Evolutionary conservation across 2,888 invertebrate species (phyloP).

Genomic region (Campoplex nolae): DNA sequence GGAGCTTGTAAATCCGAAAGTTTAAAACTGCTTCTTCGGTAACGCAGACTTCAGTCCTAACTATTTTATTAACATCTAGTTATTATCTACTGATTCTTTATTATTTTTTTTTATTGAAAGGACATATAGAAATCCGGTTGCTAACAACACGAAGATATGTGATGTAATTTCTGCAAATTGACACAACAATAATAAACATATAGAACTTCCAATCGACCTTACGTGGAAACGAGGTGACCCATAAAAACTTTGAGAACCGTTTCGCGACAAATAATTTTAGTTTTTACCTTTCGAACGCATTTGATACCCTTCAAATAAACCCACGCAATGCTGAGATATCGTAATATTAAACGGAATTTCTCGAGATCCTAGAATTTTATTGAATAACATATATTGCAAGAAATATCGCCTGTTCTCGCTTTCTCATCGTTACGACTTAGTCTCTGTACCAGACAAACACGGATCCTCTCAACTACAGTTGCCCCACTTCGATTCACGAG

Average conservation of each 20-base stretch:
- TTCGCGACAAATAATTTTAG: slow-evolving; percentile 8
- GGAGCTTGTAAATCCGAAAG: neutral
- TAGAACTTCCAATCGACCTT: slow-evolving; percentile 3
- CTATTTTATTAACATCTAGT: neutral
- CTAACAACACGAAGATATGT: neutral
- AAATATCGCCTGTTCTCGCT: slow-evolving; percentile 6
- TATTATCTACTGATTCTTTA: neutral
- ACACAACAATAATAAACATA: neutral
- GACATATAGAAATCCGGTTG: neutral
- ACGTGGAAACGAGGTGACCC: neutral
- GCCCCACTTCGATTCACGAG: slow-evolving; percentile 1
- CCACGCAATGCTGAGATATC: slow-evolving; percentile 21
- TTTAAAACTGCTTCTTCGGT: neutral
- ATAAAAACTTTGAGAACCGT: slow-evolving; percentile 14
- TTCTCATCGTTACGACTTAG: slow-evolving; percentile 7
- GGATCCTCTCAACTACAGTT: neutral
- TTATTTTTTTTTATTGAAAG: neutral
- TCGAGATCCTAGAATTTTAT: slow-evolving; percentile 11
- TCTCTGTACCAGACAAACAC: neutral
- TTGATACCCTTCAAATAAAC: neutral
- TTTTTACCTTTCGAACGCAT: slow-evolving; percentile 14
- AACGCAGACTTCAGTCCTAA: neutral
- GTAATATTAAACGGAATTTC: neutral
- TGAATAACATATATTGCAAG: slow-evolving; percentile 2
- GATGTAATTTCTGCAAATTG: slow-evolving; percentile 9